phyloP scores from a whole-genome alignment of 2,113 vertebrate genomes.

The Antennarius striatus region DNA sequence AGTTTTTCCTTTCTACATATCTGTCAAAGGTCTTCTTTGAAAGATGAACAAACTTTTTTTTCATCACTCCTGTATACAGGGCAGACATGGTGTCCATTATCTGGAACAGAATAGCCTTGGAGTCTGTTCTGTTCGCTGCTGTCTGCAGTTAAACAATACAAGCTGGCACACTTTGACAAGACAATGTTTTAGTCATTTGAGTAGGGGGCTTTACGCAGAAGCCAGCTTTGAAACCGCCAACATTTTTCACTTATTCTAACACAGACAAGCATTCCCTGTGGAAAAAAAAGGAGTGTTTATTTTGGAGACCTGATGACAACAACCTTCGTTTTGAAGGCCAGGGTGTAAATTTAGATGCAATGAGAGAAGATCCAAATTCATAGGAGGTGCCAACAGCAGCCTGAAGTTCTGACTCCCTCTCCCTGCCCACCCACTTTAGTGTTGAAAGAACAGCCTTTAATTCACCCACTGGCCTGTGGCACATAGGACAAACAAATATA shows the following conservation, averaged over 20 bases:
- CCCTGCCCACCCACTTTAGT: constrained; percentile 60
- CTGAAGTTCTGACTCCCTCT: constrained; percentile 69
- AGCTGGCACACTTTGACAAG: constrained; percentile 34
- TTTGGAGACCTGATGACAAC: constrained; percentile 83
- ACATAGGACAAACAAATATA: constrained; percentile 47
- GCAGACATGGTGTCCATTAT: constrained; percentile 28
- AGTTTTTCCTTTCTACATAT: neutral
- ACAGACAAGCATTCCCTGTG: constrained; percentile 64
- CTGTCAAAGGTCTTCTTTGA: too few relatives aligned
- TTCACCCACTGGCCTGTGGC: constrained; percentile 52
- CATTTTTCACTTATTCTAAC: constrained; percentile 75
- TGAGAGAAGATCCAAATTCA: constrained; percentile 82
- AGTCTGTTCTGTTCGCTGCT: constrained; percentile 20
- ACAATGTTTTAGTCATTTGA: constrained; percentile 58
- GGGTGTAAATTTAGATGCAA: constrained; percentile 82
- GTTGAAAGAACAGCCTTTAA: constrained; percentile 71
- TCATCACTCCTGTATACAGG: constrained; percentile 5
- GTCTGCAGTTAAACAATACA: constrained; percentile 47
- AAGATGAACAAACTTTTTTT: neutral
- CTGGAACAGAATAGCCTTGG: constrained; percentile 14
- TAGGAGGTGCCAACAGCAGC: constrained; percentile 74
- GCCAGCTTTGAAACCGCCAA: constrained; percentile 63
- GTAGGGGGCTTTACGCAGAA: constrained; percentile 59
- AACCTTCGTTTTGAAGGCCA: constrained; percentile 80
- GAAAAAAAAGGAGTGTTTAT: constrained; percentile 76